Percentiles rank a stretch among this genome's conserved stretches.
phyloP scores from a whole-genome alignment of 2,888 invertebrate genomes.

The Oeneis ivallda region DNA sequence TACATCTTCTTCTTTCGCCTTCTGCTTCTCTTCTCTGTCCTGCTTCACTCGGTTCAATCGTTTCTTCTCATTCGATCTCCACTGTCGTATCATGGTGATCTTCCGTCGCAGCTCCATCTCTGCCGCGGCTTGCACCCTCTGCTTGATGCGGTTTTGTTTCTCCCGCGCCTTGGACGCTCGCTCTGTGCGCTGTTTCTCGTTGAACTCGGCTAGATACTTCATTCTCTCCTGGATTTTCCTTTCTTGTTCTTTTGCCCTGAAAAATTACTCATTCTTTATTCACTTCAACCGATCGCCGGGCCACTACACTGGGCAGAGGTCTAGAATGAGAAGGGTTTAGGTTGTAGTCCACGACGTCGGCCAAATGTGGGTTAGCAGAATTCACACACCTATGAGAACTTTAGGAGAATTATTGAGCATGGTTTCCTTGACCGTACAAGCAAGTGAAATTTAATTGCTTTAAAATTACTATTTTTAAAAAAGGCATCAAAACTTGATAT shows the following conservation, averaged over 20 bases:
- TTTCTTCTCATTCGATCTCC: slow-evolving; percentile 70
- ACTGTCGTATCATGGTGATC: slow-evolving; percentile 72
- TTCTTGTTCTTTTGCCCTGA: slow-evolving; percentile 69
- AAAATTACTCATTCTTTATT: not conserved
- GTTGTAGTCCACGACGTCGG: no score
- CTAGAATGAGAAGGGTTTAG: no score
- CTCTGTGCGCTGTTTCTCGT: slow-evolving; percentile 63
- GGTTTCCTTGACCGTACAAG: no score
- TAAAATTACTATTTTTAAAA: no score
- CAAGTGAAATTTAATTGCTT: no score
- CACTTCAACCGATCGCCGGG: not conserved
- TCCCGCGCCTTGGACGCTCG: slow-evolving; percentile 57
- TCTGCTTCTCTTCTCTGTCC: slow-evolving; percentile 60
- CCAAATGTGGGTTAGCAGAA: no score
- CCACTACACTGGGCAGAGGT: no score
- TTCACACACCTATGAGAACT: no score
- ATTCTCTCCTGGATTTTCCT: slow-evolving; percentile 64
- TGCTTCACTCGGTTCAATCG: slow-evolving; percentile 58
- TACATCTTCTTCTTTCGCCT: slow-evolving; percentile 61
- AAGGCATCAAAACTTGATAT: no score
- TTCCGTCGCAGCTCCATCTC: slow-evolving; percentile 72
- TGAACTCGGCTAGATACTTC: slow-evolving; percentile 65
- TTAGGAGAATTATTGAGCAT: no score
- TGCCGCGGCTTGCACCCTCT: slow-evolving; percentile 69
- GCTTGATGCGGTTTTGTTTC: slow-evolving; percentile 64